Conservation (phyloP, 1,140 invertebrate genomes). For the Augochlora pura region DNA sequence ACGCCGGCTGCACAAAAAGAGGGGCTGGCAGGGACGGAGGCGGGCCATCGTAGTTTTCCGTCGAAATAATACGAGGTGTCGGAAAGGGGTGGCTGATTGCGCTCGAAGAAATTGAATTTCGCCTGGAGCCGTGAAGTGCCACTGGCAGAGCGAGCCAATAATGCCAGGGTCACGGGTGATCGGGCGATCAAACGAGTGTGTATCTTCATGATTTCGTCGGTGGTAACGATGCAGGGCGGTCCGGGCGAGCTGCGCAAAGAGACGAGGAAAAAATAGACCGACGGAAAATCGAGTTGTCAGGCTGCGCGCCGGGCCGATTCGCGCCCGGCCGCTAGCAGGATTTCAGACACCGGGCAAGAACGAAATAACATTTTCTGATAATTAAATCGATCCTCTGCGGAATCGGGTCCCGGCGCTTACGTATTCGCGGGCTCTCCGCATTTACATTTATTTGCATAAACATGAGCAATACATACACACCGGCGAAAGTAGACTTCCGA, state of each 20-base stretch:
- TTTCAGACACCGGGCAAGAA: not conserved
- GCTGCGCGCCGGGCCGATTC: too few species aligned
- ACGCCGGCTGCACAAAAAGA: constrained; percentile 1
- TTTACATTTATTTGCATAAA: too few species aligned
- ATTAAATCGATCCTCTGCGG: not conserved
- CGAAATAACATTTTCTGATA: not conserved
- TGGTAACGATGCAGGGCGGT: not conserved
- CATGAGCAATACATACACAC: too few species aligned
- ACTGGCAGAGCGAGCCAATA: constrained; percentile 22
- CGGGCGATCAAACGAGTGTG: constrained; percentile 34
- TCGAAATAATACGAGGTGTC: constrained; percentile 54
- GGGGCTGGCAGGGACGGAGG: not conserved
- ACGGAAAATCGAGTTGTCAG: not conserved
- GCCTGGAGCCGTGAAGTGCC: constrained; percentile 20
- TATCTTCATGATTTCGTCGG: constrained; percentile 30
- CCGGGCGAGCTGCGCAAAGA: not conserved
- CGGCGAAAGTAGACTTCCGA: too few species aligned
- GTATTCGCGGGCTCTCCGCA: too few species aligned
- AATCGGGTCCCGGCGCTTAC: not conserved
- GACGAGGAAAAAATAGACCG: not conserved
- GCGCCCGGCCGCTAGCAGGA: too few species aligned
- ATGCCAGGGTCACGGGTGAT: constrained; percentile 25
- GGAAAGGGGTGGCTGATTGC: constrained; percentile 51
- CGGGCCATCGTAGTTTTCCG: constrained; percentile 11
- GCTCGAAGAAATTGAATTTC: constrained; percentile 60